Evolutionary conservation across 2,797 vertebrate species (phyloP), one percentile per base, ranked within the genome.

Genomic region (Tapera naevia): DNA sequence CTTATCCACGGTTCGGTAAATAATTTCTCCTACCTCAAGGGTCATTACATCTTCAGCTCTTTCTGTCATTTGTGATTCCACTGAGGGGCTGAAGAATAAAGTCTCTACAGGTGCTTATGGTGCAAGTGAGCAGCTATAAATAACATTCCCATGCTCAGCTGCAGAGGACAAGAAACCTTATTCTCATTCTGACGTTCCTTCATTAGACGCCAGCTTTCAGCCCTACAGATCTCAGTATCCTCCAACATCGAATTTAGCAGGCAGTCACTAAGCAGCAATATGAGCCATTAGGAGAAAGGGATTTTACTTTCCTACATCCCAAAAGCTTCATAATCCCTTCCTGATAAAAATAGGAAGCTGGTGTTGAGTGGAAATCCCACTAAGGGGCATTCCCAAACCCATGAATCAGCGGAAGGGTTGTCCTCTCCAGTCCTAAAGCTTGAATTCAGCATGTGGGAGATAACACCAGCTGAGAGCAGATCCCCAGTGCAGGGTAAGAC

Each of bases 21-120:
- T 96, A 95, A 96, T 97, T 96, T 94, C 93, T 97, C 46, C 91
- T 87, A 75, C 95, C 91, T 94, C 88, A 89, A 94, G 91, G 90
- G 95, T 94, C 94, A 91, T 96, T 95, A 94, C 83, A 45, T 80
- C 93, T 85, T 87, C 93, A 85, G 93, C 89, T 95, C 91, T 53
- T 67, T 66, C 95, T 96, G 94, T 96, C 95, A 88, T 92, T 90
- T 96, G 89, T 94, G 86, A 95, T 96, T 95, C 95, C 89, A 74
- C 35, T 56, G 88, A 89, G 71, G 56, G 70, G 71, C 27, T 84
- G 85, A 85, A 89, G 83, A 90, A 91, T 94, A 95, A 96, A 85
- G 88, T 82, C 80, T 76, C 90, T 64, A 85, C 83, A 91, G 90
- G 88, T 94, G 91, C 80, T 94, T 22, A 51, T 41, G 88, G 94